Base-by-base conservation (phyloP, 2,113 vertebrate species). In the Panurus biarmicus region DNA sequence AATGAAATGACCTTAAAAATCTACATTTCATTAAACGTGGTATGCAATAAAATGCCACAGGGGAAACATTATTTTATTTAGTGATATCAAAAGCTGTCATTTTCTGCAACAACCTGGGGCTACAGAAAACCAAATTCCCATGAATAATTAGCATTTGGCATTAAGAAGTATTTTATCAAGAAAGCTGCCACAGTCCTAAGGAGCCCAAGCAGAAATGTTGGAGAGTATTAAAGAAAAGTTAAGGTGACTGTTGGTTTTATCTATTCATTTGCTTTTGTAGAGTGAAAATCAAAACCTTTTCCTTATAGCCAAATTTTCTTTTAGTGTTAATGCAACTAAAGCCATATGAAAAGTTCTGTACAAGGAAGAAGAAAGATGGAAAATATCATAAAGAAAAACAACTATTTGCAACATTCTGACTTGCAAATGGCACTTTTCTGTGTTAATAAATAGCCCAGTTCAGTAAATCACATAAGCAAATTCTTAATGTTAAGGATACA, bases 121-220 rank as follows among this genome's bases (percentile, higher is more conserved):
- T 84, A 81, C 31, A 81, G 69, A 81, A 92, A 95, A 81, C 18
- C 31, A 80, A 31, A 79, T 71, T 94, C 47, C 35, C 58, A 61
- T 60, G 12, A 85, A 85, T 83, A 94, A 96, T 91, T 93, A 97
- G 71, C 71, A 93, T 84, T 85, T 94, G 92, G 85, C 84, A 94
- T 85, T 86, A 95, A 94, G 72, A 81, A 71, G n/a, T n/a, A 56
- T 94, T 96, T 94, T 87, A 75, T 45, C 21, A 76, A 83, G 45
- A 70, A 74, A 91, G 35, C 31, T 85, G 60, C 29, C 33, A 31
- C 18, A 81, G 53, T 20, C 85, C 65, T 89, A 78, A 75, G 57
- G 56, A 72, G 51, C 45, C 50, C 13, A 81, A 51, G 50, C 21
- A 89, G 78, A 92, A 91, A 42, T 42, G 12, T 9, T 87, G 89